phyloP scores from a whole-genome alignment of 2,113 vertebrate species.

The Microtus richardsoni region DNA sequence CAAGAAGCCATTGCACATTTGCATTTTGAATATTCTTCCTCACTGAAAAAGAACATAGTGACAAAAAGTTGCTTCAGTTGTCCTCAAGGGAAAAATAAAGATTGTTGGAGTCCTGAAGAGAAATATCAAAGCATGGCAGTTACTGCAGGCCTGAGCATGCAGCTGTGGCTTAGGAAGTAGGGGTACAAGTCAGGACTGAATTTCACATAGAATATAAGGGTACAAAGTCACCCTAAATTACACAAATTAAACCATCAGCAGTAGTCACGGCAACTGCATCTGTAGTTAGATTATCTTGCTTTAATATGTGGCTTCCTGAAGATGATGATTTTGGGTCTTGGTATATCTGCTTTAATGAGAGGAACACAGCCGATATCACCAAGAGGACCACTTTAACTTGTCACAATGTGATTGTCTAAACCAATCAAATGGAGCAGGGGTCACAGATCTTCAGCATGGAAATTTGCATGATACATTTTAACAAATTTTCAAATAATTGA shows the following conservation, averaged over 20 bases:
- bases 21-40: slow-evolving; percentile 44
- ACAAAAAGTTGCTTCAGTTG: not conserved
- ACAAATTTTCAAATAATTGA: not conserved
- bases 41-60: not conserved
- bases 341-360: not conserved
- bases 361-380: not conserved
- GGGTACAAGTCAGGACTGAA: rapidly evolving
- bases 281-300: not conserved
- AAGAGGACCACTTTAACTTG: not conserved
- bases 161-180: not conserved
- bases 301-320: not conserved
- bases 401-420: not conserved
- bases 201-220: rapidly evolving
- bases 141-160: too few relatives aligned
- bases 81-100: not conserved
- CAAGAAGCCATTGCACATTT: slow-evolving; percentile 22
- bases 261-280: not conserved
- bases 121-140: not conserved
- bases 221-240: not conserved
- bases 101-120: not conserved
- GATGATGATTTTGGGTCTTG: not conserved
- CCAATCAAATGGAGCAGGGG: not conserved
- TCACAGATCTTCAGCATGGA: not conserved
- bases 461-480: not conserved
- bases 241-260: not conserved